phyloP scores from a whole-genome alignment of 1,140 invertebrate genomes.

The Musca domestica region DNA sequence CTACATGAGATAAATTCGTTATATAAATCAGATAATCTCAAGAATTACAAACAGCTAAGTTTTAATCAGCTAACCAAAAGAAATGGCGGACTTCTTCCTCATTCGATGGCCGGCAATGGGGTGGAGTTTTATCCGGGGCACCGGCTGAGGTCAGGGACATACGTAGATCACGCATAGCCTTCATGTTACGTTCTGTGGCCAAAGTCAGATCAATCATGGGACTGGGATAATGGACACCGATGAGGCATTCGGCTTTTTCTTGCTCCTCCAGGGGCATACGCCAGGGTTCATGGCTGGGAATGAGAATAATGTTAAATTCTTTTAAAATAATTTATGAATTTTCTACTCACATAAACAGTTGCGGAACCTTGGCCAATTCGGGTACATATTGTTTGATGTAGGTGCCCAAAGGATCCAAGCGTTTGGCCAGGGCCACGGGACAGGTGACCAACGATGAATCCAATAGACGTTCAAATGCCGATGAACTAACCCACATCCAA shows the following conservation, averaged over 20 bases:
- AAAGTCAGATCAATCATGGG: constrained; percentile 66
- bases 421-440: constrained; percentile 66
- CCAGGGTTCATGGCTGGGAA: constrained; percentile 68
- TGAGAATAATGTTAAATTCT: constrained; percentile 29
- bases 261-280: constrained; percentile 69
- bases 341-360: constrained; percentile 64
- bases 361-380: constrained; percentile 64
- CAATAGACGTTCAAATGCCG: constrained; percentile 67
- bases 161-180: constrained; percentile 56
- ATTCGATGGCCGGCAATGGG: constrained; percentile 64
- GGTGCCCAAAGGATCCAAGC: constrained; percentile 68
- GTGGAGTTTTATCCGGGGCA: constrained; percentile 54
- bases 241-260: constrained; percentile 64
- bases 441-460: constrained; percentile 64
- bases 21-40: too few relatives aligned
- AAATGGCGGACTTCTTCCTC: constrained; percentile 63
- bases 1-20: too few relatives aligned
- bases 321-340: not conserved
- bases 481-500: constrained; percentile 79
- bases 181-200: constrained; percentile 60
- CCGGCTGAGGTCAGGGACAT: constrained; percentile 48
- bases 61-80: constrained; percentile 58
- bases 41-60: too few relatives aligned
- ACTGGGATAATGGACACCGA: constrained; percentile 70
- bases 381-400: constrained; percentile 72